Conservation (phyloP, 2,797 vertebrate species). For the Crax fasciolata region DNA sequence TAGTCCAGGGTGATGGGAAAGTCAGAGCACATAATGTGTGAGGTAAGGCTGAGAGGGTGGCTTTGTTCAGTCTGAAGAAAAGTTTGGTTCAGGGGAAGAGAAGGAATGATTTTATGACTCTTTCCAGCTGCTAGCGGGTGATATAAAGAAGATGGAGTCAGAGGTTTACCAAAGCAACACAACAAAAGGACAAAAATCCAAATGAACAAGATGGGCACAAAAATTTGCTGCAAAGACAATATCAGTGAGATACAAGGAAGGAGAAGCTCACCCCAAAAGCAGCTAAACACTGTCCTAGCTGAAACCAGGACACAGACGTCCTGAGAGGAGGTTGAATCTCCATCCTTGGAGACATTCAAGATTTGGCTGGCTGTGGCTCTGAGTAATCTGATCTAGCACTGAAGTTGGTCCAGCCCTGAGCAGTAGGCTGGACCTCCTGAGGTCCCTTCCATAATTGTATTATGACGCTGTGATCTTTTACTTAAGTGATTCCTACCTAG, state of each 20-base stretch:
- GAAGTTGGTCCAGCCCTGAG: not conserved
- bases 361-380: not conserved
- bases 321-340: not conserved
- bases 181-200: not conserved
- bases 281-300: not conserved
- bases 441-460: conserved; percentile 2
- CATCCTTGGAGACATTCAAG: not conserved
- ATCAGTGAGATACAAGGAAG: not conserved
- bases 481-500: conserved; percentile 27
- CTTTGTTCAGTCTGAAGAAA: not conserved
- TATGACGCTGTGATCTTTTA: conserved; percentile 32
- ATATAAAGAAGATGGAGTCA: not conserved
- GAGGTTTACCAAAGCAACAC: not conserved
- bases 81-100: not conserved
- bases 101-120: not conserved
- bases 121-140: not conserved
- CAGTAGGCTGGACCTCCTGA: not conserved
- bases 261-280: not conserved
- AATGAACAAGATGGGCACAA: fast-evolving
- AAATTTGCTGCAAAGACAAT: not conserved
- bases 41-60: not conserved
- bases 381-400: not conserved
- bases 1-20: not conserved
- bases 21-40: not conserved
- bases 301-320: not conserved